phyloP scores from a whole-genome alignment of 2,797 vertebrate genomes.

The Simalia tracyae region DNA sequence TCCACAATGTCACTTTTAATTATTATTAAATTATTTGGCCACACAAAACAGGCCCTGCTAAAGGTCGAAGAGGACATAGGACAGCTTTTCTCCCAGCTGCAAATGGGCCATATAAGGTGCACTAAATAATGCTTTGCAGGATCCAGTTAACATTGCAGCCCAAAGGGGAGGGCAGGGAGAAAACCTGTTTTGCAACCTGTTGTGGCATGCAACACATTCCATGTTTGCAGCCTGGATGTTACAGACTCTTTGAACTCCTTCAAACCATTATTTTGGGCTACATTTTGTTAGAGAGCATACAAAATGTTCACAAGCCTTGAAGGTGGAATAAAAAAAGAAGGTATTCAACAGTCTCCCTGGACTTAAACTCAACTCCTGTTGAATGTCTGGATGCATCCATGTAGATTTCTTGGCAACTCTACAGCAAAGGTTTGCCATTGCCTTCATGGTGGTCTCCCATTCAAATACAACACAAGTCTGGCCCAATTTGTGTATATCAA shows the following conservation, averaged over 20 bases:
- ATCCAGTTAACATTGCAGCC: conserved; percentile 45
- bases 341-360: too few relatives aligned
- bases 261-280: not conserved
- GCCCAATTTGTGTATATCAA: not conserved
- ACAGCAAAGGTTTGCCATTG: too few relatives aligned
- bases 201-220: not conserved
- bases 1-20: not conserved
- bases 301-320: not conserved
- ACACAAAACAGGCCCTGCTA: not conserved
- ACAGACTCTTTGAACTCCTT: not conserved
- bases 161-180: not conserved
- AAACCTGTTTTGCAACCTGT: not conserved
- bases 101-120: conserved; percentile 25
- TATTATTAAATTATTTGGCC: not conserved
- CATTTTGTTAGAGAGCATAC: not conserved
- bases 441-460: not conserved
- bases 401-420: too few relatives aligned
- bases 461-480: not conserved
- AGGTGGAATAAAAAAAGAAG: not conserved
- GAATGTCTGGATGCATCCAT: too few relatives aligned
- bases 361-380: too few relatives aligned
- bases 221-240: not conserved
- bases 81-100: not conserved
- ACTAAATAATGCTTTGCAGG: conserved; percentile 39
- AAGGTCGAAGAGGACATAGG: not conserved